Base-by-base conservation (phyloP, 2,888 invertebrate species). In the Platycheirus rosarum region DNA sequence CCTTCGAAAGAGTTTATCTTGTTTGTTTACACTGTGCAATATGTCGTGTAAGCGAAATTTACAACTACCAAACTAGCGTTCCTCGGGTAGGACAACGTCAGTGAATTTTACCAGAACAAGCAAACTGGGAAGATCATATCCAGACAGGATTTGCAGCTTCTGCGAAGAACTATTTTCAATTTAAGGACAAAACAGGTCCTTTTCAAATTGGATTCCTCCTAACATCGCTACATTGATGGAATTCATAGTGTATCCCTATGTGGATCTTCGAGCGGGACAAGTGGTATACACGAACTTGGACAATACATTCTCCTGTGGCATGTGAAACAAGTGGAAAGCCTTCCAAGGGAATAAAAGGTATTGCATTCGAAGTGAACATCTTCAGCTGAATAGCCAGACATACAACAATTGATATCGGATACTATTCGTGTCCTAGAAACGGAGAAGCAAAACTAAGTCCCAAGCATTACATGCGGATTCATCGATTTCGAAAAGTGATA, bases 11-110 rank as follows among this genome's bases (percentile, higher is more conserved):
- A 60, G 26, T 37, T 29, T 20, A 26, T 26, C 35, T 62, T 68
- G 44, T 42, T 53, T 71, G 62, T 62, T 71, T 71, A 44, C 62
- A 44, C 35, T 42, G 44, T 62, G 42, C 71, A 71, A 44, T 71
- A 62, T 42, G 60, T 60, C 26, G 70, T 49, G 49, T 49, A 49
- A 70, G 49, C 70, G 20, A 37, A 60, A 49, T 42, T 40, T 29
- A 37, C 57, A 60, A 40, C 18, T 48, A 40, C 16, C 40, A 20
- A 63, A 35, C 9, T n/a, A n/a, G 11, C 29, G 16, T 13, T 26
- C 2, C 26, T 26, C 16, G 20, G 29, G 40, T 29, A 51, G 40
- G 37, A 65, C 40, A 26, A 11, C 26, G 40, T 26, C 40, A 23
- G 65, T 51, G 18, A 26, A 29, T 66, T 29, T 29, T 26, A 2